These are phyloP conservation scores for Macaria notata DNA, from an alignment of 2,888 invertebrate genomes.

Conservation along the genomic window DNA sequence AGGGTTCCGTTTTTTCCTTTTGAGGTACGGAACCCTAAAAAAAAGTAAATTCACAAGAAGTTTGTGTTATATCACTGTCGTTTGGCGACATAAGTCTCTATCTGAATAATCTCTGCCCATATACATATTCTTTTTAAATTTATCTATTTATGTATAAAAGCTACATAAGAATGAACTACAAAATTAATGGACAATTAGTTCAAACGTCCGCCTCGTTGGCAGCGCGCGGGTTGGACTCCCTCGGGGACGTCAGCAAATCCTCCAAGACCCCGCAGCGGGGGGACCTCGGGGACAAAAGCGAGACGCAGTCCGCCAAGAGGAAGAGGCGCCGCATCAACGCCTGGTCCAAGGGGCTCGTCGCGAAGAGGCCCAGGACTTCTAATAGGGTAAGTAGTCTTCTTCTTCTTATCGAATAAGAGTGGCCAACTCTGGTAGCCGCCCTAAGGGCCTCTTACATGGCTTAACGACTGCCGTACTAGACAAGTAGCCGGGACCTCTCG, in stretches of 20 bases:
- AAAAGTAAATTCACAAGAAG: too few species aligned
- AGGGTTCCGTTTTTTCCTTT: too few species aligned
- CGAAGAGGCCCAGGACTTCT: constrained; percentile 60
- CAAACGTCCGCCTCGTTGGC: constrained; percentile 16
- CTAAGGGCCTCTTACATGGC: too few species aligned
- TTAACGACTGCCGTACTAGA: too few species aligned
- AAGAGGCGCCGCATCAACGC: constrained; percentile 70
- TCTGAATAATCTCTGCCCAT: too few species aligned
- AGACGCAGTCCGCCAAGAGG: constrained; percentile 58
- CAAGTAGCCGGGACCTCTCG: too few species aligned
- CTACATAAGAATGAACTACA: constrained; percentile 7
- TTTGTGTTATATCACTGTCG: too few species aligned
- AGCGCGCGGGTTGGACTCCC: constrained; percentile 51
- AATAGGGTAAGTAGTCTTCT: constrained; percentile 52
- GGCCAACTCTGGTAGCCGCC: too few species aligned
- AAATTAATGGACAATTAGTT: constrained; percentile 25
- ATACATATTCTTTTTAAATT: too few species aligned
- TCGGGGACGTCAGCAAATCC: constrained; percentile 47
- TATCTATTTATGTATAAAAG: too few species aligned
- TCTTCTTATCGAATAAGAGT: background rate
- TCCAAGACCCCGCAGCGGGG: constrained; percentile 60
- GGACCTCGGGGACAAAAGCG: constrained; percentile 69
- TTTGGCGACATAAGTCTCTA: too few species aligned
- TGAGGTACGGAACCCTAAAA: too few species aligned
- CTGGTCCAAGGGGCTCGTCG: constrained; percentile 72